These are phyloP conservation scores for Pholis gunnellus DNA, from an alignment of 2,113 vertebrate species.

Conservation along the genomic window DNA sequence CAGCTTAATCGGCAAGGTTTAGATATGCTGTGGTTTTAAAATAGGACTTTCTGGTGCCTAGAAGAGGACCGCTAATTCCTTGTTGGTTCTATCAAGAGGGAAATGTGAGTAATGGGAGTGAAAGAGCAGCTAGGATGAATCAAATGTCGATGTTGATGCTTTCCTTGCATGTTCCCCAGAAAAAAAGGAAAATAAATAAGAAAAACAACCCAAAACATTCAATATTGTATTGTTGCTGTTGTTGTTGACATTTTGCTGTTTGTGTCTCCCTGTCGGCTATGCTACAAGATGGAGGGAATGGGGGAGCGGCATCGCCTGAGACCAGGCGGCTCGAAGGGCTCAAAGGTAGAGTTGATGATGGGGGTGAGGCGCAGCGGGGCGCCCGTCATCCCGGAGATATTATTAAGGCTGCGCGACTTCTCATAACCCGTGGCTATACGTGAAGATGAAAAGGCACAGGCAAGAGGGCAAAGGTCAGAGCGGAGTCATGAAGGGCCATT, in stretches of 20 bases:
- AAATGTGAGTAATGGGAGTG: constrained; percentile 25
- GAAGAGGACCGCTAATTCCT: constrained; percentile 11
- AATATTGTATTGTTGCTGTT: constrained; percentile 23
- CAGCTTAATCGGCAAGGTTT: constrained; percentile 29
- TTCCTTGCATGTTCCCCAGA: constrained; percentile 8
- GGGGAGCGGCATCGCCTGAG: constrained; percentile 90
- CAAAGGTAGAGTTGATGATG: constrained; percentile 85
- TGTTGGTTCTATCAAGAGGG: constrained; percentile 9
- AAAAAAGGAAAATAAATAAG: not conserved
- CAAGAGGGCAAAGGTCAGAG: constrained; percentile 39
- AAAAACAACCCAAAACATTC: not conserved
- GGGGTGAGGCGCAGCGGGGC: constrained; percentile 89
- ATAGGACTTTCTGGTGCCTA: constrained; percentile 17
- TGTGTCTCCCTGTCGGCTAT: constrained; percentile 10
- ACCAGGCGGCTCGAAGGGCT: constrained; percentile 87
- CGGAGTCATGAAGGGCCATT: constrained; percentile 34
- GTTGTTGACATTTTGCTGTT: constrained; percentile 39
- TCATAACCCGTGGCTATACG: constrained; percentile 88
- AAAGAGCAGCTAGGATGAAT: constrained; percentile 18
- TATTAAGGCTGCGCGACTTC: constrained; percentile 95
- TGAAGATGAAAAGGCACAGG: constrained; percentile 41
- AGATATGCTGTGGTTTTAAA: constrained; percentile 35
- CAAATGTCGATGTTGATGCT: constrained; percentile 1
- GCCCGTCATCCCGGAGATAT: constrained; percentile 91
- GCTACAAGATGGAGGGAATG: constrained; percentile 93